These are phyloP conservation scores for Ophioderma brevispina DNA, from an alignment of 35 echinoderm and acorn worm genomes.

Conservation along the genomic window DNA sequence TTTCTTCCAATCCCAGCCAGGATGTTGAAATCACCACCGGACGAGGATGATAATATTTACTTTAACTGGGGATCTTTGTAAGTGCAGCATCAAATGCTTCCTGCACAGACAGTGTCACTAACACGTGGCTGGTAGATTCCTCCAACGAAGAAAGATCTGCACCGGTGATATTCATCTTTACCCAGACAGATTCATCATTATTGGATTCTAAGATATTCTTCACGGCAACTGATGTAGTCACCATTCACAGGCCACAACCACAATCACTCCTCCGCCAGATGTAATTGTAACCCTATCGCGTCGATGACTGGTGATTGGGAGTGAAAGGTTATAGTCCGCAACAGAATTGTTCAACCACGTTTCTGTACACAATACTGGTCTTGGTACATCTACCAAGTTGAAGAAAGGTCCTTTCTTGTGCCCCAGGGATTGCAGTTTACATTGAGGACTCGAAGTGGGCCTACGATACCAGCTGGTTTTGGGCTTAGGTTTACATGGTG, in stretches of 20 bases:
- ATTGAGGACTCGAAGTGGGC: too few species aligned
- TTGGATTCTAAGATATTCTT: neutral
- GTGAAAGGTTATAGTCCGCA: neutral
- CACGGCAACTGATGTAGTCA: neutral
- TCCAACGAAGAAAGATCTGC: neutral
- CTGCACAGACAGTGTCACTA: neutral
- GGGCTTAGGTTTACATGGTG: neutral
- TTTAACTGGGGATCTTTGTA: neutral
- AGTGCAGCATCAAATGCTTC: neutral
- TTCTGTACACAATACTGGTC: neutral
- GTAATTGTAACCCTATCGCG: neutral
- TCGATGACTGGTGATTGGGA: neutral
- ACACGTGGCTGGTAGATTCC: neutral
- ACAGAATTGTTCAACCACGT: neutral
- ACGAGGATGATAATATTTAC: neutral
- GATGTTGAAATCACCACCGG: neutral
- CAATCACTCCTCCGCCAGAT: too few species aligned
- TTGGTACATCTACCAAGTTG: neutral
- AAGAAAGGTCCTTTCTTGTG: neutral
- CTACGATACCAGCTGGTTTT: neutral
- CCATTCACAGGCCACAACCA: too few species aligned
- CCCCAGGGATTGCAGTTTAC: neutral
- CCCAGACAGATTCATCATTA: too few species aligned
- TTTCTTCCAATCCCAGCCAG: neutral
- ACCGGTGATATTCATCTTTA: neutral